Evolutionary conservation across 2,888 invertebrate genomes (phyloP).

Genomic region (Drosophila parthenogenetica): DNA sequence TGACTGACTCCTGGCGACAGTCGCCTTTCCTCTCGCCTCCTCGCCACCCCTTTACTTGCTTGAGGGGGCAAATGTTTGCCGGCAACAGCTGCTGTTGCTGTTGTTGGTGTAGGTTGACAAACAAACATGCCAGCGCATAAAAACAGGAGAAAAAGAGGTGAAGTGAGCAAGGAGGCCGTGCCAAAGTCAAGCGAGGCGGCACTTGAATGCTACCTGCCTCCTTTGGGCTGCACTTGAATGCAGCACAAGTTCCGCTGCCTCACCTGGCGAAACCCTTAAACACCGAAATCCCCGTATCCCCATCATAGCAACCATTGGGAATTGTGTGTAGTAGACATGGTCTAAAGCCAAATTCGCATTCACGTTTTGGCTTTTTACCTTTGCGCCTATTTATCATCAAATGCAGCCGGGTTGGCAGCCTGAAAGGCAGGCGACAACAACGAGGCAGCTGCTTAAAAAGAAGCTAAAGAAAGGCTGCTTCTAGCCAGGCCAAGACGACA

Average conservation of each 20-base stretch:
- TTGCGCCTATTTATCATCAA: constrained; percentile 79
- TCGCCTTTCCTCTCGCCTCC: constrained; percentile 18
- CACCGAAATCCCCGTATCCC: constrained; percentile 10
- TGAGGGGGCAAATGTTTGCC: constrained; percentile 65
- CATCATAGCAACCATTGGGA: constrained; percentile 30
- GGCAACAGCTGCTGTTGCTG: constrained; percentile 72
- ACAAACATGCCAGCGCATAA: constrained; percentile 79
- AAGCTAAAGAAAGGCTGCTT: constrained; percentile 38
- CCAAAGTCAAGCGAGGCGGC: constrained; percentile 52
- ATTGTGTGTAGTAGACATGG: constrained; percentile 50
- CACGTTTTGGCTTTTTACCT: constrained; percentile 79
- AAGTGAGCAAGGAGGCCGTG: constrained; percentile 18
- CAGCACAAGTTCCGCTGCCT: constrained; percentile 61
- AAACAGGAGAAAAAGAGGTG: constrained; percentile 35
- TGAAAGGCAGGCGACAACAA: constrained; percentile 29
- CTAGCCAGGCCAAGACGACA: background rate
- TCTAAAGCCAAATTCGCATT: constrained; percentile 68
- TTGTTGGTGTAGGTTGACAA: constrained; percentile 76
- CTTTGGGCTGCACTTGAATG: constrained; percentile 69
- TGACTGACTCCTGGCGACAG: constrained; percentile 35
- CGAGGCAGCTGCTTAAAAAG: constrained; percentile 64
- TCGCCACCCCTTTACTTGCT: background rate
- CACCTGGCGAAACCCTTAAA: constrained; percentile 50
- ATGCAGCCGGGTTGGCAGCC: constrained; percentile 53
- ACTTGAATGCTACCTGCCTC: constrained; percentile 66